Evolutionary conservation across 2,113 vertebrate genomes (phyloP).

Genomic region (Bucco capensis): DNA sequence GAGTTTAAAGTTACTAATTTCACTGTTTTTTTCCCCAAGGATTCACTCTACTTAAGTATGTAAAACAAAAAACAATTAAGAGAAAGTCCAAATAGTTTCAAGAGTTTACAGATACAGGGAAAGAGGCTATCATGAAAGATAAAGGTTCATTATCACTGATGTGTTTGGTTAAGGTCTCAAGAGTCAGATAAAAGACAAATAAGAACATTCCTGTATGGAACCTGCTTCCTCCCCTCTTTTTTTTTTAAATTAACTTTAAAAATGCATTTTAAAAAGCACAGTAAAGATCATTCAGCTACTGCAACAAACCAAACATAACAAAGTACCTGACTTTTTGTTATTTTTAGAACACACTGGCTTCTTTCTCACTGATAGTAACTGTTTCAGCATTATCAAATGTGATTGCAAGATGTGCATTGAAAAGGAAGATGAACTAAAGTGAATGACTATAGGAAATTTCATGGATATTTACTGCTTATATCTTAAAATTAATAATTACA

Average conservation of each 20-base stretch:
- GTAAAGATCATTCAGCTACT: neutral
- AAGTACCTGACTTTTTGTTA: neutral
- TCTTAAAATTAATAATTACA: neutral
- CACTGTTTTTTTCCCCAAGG: neutral
- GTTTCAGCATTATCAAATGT: neutral
- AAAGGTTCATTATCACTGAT: neutral
- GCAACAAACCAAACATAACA: neutral
- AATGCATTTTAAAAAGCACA: neutral
- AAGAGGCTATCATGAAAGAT: neutral
- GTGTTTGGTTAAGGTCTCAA: neutral
- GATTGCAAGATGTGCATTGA: neutral
- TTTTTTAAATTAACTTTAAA: neutral
- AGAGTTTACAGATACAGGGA: neutral
- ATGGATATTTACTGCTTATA: neutral
- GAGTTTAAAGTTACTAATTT: neutral
- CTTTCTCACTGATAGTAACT: neutral
- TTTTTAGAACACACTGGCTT: neutral
- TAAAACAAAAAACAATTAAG: neutral
- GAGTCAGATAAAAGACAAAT: neutral
- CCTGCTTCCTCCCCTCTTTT: fast-evolving
- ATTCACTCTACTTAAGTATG: neutral
- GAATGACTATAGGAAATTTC: neutral
- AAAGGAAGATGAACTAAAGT: neutral
- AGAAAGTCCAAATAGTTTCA: neutral
- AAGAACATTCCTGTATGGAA: neutral